Evolutionary conservation across 2,888 invertebrate genomes (phyloP).

Genomic region (Hedychridium roseum): DNA sequence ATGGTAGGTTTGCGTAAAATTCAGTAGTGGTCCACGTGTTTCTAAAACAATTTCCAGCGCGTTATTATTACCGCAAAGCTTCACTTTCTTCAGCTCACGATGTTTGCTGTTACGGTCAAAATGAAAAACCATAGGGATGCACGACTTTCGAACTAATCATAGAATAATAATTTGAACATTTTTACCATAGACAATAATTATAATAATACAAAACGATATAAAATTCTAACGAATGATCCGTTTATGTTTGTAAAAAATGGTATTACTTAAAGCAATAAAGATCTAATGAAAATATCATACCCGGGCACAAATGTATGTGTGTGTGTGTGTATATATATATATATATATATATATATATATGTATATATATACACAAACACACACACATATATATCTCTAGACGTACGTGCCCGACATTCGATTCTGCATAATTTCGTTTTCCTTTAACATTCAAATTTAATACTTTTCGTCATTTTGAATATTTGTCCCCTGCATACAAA

Average conservation of each 20-base stretch:
- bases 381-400: slow-evolving; percentile 40
- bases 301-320: slow-evolving; percentile 36
- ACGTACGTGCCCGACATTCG: slow-evolving; percentile 39
- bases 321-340: slow-evolving; percentile 19
- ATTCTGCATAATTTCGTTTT: slow-evolving; percentile 36
- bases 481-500: slow-evolving; percentile 55
- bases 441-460: slow-evolving; percentile 52
- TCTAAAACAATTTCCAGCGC: too few relatives aligned
- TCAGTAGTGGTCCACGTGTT: too few relatives aligned
- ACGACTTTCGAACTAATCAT: slow-evolving; percentile 36
- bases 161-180: slow-evolving; percentile 35
- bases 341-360: slow-evolving; percentile 9
- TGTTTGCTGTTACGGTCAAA: too few relatives aligned
- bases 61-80: too few relatives aligned
- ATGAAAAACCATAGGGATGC: slow-evolving; percentile 42
- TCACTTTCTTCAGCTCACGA: too few relatives aligned
- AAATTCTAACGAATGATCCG: slow-evolving; percentile 33
- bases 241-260: slow-evolving; percentile 25
- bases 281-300: slow-evolving; percentile 32
- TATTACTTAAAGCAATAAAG: slow-evolving; percentile 28
- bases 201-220: slow-evolving; percentile 47
- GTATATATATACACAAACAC: not conserved
- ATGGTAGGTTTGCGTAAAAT: too few relatives aligned
- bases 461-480: slow-evolving; percentile 50
- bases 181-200: slow-evolving; percentile 48